These are phyloP conservation scores for Promerops cafer DNA, from an alignment of 2,113 vertebrate genomes.

Conservation along the genomic window DNA sequence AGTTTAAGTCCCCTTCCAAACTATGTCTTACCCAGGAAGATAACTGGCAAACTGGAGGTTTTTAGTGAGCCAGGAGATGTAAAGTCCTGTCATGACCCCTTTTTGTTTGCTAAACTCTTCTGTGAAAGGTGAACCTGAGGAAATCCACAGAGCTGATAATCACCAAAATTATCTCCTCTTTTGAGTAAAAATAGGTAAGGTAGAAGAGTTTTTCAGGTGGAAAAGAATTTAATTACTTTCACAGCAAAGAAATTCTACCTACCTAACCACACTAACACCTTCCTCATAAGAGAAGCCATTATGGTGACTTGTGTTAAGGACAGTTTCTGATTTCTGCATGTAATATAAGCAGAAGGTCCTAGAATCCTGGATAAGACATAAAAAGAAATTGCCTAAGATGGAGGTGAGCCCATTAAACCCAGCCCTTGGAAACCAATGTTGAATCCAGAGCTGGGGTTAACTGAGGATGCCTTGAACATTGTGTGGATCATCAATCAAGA, in stretches of 20 bases:
- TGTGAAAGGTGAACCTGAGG: not conserved
- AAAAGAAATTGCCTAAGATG: not conserved
- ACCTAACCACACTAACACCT: not conserved
- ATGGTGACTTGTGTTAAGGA: not conserved
- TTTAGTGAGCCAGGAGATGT: not conserved
- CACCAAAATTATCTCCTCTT: not conserved
- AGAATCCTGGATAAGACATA: not conserved
- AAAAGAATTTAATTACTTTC: not conserved
- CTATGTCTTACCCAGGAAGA: not conserved
- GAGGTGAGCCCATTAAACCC: not conserved
- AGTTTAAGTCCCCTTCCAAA: not conserved
- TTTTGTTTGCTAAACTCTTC: not conserved
- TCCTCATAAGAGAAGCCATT: not conserved
- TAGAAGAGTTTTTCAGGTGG: not conserved
- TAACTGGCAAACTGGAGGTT: not conserved
- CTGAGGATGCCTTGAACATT: not conserved
- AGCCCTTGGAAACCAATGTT: not conserved
- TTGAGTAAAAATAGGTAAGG: not conserved
- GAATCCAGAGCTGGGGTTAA: not conserved
- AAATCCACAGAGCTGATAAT: not conserved
- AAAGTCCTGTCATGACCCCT: not conserved
- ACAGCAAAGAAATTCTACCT: not conserved
- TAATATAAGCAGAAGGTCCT: not conserved
- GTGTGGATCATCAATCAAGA: conserved; percentile 14
- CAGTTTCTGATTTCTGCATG: not conserved